Percentiles rank a stretch among this genome's conserved stretches.
Conservation (phyloP, 2,888 invertebrate genomes). For the Lapara coniferarum region DNA sequence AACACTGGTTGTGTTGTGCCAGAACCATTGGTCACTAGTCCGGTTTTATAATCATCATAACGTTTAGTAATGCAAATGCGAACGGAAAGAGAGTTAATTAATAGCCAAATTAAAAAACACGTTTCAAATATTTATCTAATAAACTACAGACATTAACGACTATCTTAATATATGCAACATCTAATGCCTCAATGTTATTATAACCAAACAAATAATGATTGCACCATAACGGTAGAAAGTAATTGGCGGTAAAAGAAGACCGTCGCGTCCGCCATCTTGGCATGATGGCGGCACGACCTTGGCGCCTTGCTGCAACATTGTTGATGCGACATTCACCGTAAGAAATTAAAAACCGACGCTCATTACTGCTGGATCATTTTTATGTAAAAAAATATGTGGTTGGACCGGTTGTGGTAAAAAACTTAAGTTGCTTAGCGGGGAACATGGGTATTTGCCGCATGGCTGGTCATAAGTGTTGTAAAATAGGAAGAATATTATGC, state of each 20-base stretch:
- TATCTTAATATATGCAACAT: neutral
- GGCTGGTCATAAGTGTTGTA: conserved; percentile 12
- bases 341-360: conserved; percentile 23
- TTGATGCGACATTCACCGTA: conserved; percentile 24
- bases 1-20: no score
- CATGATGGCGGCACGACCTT: conserved; percentile 46
- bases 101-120: neutral
- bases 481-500: conserved; percentile 14
- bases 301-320: conserved; percentile 42
- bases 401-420: conserved; percentile 7
- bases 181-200: neutral
- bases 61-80: neutral
- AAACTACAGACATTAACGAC: neutral
- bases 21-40: no score
- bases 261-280: conserved; percentile 47
- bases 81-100: neutral
- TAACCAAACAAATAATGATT: neutral
- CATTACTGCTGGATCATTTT: conserved; percentile 18
- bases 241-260: conserved; percentile 41
- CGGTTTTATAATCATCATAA: neutral
- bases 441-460: conserved; percentile 11
- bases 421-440: conserved; percentile 14
- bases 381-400: conserved; percentile 10
- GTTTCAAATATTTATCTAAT: neutral
- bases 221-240: conserved; percentile 42